Conservation (phyloP, 2,113 vertebrate species). For the Psammodynastes pulverulentus region DNA sequence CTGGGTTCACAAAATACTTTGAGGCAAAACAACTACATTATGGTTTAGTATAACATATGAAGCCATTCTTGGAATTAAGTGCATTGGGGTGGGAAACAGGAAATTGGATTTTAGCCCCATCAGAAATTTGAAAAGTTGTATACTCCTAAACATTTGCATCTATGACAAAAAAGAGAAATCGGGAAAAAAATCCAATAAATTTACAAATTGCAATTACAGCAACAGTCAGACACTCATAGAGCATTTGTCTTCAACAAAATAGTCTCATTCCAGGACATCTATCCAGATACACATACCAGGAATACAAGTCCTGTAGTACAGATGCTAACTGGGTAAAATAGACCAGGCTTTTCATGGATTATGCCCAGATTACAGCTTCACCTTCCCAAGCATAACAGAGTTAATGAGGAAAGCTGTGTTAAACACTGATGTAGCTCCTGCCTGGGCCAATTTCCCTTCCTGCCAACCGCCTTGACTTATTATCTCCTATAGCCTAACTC, state of each 20-base stretch:
- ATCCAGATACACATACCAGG: background rate
- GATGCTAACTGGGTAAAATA: background rate
- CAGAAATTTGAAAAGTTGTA: background rate
- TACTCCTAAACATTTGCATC: background rate
- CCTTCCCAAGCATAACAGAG: background rate
- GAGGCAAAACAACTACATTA: background rate
- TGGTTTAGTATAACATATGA: background rate
- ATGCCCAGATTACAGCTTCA: background rate
- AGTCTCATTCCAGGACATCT: background rate
- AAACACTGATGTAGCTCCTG: background rate
- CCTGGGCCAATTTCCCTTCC: background rate
- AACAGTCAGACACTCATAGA: background rate
- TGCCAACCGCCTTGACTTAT: background rate
- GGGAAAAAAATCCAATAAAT: background rate
- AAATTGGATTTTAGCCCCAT: background rate
- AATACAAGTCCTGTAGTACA: background rate
- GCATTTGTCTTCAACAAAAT: background rate
- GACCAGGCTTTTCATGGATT: background rate
- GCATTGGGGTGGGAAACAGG: background rate
- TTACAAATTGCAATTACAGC: background rate
- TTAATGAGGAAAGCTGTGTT: background rate
- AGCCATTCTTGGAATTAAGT: background rate
- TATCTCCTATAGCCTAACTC: background rate
- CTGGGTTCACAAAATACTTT: background rate
- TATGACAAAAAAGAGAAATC: background rate